Evolutionary conservation across 2,888 invertebrate species (phyloP).

Genomic region (Andricus quercusramuli): DNA sequence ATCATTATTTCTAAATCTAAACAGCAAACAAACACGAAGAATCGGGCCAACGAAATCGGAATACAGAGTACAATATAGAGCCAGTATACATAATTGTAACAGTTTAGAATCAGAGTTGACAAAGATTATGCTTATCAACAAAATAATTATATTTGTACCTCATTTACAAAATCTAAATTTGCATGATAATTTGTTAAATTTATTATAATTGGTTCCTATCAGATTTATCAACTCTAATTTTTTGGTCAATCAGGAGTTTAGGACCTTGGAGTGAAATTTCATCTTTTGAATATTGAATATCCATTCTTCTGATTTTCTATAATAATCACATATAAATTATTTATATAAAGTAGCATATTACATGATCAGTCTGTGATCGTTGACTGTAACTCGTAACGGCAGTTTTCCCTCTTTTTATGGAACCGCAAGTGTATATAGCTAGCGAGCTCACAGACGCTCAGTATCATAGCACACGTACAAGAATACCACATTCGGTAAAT

Average conservation of each 20-base stretch:
- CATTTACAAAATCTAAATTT: neutral
- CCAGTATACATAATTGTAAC: neutral
- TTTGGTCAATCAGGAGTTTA: neutral
- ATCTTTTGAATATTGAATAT: conserved; percentile 23
- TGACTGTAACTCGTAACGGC: conserved; percentile 39
- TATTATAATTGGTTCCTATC: neutral
- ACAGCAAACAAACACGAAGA: conserved; percentile 1
- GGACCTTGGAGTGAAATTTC: neutral
- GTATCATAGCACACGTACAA: conserved; percentile 10
- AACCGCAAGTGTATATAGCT: conserved; percentile 35
- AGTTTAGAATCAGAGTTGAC: conserved; percentile 8
- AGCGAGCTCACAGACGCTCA: conserved; percentile 24
- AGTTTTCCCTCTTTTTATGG: conserved; percentile 39
- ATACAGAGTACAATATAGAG: neutral
- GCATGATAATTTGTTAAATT: neutral
- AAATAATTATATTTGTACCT: neutral
- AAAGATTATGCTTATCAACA: neutral
- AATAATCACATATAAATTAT: conserved; percentile 31
- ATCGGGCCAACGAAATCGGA: conserved; percentile 2
- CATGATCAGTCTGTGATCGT: conserved; percentile 36
- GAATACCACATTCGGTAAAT: conserved; percentile 17
- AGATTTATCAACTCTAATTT: neutral
- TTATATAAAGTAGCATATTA: conserved; percentile 31
- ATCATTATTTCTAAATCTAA: neutral
- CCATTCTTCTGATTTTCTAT: conserved; percentile 14